Conservation (phyloP, 2,797 vertebrate genomes). For the Sebastes iracundus region DNA sequence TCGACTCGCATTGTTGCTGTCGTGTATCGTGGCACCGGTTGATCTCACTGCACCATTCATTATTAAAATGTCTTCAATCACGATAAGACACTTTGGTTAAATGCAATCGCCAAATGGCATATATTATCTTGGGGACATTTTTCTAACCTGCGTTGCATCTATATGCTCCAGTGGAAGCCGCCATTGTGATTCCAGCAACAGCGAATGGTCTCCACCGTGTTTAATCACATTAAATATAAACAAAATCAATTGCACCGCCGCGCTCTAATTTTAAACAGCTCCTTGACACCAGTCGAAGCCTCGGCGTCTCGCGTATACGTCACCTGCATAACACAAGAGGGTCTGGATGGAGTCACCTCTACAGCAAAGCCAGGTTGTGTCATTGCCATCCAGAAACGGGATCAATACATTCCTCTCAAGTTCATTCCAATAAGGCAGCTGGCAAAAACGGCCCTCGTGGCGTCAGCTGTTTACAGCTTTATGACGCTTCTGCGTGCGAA, state of each 20-base stretch:
- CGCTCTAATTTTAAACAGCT: conserved; percentile 64
- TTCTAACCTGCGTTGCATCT: conserved; percentile 30
- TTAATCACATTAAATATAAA: conserved; percentile 70
- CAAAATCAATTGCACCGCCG: conserved; percentile 55
- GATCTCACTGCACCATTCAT: conserved; percentile 11
- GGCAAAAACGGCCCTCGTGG: conserved; percentile 51
- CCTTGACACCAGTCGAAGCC: conserved; percentile 61
- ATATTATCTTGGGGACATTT: conserved; percentile 59
- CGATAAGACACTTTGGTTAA: conserved; percentile 55
- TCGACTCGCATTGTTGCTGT: neutral
- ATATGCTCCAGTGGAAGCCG: conserved; percentile 18
- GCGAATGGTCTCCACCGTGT: conserved; percentile 28
- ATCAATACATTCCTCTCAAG: conserved; percentile 80
- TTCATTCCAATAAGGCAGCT: conserved; percentile 76
- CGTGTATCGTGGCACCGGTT: neutral
- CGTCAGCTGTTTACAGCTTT: conserved; percentile 72
- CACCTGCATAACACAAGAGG: conserved; percentile 54
- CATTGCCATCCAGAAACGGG: conserved; percentile 57
- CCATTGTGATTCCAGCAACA: conserved; percentile 54
- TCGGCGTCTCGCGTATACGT: conserved; percentile 39
- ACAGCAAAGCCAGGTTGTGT: conserved; percentile 67
- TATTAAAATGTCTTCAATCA: conserved; percentile 53
- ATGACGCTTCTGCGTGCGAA: conserved; percentile 36
- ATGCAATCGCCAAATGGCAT: conserved; percentile 63
- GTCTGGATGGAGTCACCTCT: conserved; percentile 72